These are phyloP conservation scores for Sphenodon punctatus DNA, from an alignment of 2,797 vertebrate species.

Conservation along the genomic window DNA sequence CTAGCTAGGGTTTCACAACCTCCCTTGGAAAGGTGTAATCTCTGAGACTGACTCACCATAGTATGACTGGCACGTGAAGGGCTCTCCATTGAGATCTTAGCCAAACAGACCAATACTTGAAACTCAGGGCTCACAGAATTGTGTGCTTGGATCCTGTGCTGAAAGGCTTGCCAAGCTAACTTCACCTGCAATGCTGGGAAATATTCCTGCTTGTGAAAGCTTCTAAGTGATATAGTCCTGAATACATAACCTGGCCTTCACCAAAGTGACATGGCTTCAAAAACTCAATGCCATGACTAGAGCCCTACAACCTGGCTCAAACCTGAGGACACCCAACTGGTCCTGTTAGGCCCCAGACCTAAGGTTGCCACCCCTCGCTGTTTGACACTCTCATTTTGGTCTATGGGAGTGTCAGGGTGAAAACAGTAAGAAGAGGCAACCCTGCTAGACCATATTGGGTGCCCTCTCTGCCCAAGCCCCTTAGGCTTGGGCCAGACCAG, in stretches of 20 bases:
- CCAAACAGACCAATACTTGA: neutral
- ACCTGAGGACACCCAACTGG: no score
- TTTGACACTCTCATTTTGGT: no score
- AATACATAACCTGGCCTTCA: neutral
- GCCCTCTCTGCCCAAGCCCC: no score
- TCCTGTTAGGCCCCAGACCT: no score
- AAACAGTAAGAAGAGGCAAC: no score
- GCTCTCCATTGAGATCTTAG: neutral
- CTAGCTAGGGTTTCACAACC: neutral
- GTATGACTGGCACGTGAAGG: neutral
- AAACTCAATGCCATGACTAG: neutral
- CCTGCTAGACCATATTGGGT: no score
- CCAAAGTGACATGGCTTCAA: neutral
- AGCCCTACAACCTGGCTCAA: no score
- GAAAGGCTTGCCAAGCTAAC: neutral
- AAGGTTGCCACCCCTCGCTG: no score
- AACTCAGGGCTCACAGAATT: neutral
- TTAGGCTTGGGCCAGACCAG: no score
- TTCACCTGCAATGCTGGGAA: neutral
- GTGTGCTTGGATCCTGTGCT: no score
- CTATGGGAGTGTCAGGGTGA: no score
- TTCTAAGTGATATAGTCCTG: neutral
- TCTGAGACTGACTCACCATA: neutral
- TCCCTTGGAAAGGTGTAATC: neutral
- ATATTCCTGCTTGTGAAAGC: neutral